These are phyloP conservation scores for Cancer borealis DNA, from an alignment of 2,888 invertebrate species.

Conservation along the genomic window DNA sequence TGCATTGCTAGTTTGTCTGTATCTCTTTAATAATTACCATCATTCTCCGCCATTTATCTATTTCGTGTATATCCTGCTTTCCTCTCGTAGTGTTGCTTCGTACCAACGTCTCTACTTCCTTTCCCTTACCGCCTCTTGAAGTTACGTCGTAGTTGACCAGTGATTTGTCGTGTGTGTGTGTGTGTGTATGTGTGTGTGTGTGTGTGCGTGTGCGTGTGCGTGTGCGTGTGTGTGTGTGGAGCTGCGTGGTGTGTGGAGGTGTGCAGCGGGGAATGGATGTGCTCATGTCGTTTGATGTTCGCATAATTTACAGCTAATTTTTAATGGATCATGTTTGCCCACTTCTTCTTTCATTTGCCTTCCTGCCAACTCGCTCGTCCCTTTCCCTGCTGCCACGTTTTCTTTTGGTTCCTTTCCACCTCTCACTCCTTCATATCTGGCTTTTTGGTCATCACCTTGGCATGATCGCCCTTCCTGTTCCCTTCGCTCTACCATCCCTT, in stretches of 20 bases:
- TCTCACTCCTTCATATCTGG: not conserved
- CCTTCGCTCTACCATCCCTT: not conserved
- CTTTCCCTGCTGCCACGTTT: not conserved
- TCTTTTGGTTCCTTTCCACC: not conserved
- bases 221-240: not conserved
- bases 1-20: not conserved
- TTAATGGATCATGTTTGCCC: not conserved
- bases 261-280: not conserved
- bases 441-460: not conserved
- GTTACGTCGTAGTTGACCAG: no score
- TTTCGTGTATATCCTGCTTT: no score
- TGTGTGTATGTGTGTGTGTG: no score
- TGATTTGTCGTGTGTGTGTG: no score
- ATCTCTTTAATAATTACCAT: no score
- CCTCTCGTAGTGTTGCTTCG: no score
- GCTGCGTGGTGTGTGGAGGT: not conserved
- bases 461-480: not conserved
- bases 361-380: not conserved
- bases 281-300: not conserved
- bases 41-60: no score
- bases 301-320: not conserved
- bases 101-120: no score
- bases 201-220: no score
- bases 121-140: no score
- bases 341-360: not conserved